Conservation (phyloP, 2,888 invertebrate species). For the Hanleya hanleyi region DNA sequence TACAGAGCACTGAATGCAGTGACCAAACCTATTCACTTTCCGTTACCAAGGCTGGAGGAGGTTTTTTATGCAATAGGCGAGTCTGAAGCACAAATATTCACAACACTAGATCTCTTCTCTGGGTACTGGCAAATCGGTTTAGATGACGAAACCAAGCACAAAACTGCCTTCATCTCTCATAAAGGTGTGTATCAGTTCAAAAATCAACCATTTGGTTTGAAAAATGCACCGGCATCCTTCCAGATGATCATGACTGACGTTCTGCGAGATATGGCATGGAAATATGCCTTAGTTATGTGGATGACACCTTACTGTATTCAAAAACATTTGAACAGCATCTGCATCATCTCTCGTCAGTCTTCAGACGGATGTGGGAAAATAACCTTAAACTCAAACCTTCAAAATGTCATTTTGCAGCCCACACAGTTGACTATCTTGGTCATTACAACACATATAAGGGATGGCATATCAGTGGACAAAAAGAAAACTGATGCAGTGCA, state of each 20-base stretch:
- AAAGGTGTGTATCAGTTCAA: not conserved
- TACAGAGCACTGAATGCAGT: slow-evolving; percentile 4
- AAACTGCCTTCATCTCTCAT: slow-evolving; percentile 10
- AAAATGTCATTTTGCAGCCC: slow-evolving; percentile 5
- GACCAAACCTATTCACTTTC: not conserved
- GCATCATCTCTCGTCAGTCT: not conserved
- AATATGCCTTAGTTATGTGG: slow-evolving; percentile 13
- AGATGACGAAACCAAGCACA: not conserved
- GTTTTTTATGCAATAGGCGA: not conserved
- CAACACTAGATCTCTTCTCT: no score
- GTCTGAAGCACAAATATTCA: not conserved
- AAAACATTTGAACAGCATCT: slow-evolving; percentile 7
- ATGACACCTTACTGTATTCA: slow-evolving; percentile 16
- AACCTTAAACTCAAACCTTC: slow-evolving; percentile 9
- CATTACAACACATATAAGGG: no score
- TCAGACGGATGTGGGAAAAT: not conserved
- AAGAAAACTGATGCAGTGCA: not conserved
- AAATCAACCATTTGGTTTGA: not conserved
- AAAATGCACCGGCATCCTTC: not conserved
- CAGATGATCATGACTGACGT: not conserved
- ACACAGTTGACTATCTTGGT: no score
- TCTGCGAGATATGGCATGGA: slow-evolving; percentile 7
- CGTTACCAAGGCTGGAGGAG: not conserved
- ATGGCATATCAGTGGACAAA: no score
- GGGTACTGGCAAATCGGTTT: slow-evolving; percentile 21